Evolutionary conservation across 2,113 vertebrate species (phyloP).

Genomic region (Pitta sordida): DNA sequence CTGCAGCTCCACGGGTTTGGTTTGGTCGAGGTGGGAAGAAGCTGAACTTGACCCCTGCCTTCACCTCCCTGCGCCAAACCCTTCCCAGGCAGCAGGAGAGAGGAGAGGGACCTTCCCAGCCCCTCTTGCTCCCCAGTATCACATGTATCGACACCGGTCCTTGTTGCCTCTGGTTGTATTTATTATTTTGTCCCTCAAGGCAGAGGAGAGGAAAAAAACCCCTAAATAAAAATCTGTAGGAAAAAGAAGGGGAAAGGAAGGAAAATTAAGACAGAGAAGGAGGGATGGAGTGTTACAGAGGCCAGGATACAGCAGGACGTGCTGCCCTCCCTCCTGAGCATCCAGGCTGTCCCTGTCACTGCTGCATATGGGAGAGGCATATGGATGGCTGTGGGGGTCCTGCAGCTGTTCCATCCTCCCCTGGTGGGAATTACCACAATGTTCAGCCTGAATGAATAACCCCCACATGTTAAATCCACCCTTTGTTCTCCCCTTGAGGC

Average conservation of each 20-base stretch:
- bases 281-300: neutral
- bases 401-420: neutral
- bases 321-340: neutral
- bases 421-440: neutral
- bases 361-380: neutral
- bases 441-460: neutral
- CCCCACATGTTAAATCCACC: rapidly evolving
- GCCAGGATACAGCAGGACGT: neutral
- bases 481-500: rapidly evolving
- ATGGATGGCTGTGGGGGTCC: neutral
- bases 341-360: neutral
- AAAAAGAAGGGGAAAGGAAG: neutral
- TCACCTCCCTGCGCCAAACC: neutral
- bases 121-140: neutral
- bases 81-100: no score
- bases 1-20: rapidly evolving
- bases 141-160: neutral
- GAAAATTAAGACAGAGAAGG: neutral
- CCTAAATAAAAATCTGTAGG: neutral
- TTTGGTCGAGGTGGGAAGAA: rapidly evolving
- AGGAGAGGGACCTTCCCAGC: neutral
- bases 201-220: neutral
- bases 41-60: neutral
- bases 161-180: neutral
- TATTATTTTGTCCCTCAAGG: neutral